Evolutionary conservation across 2,888 invertebrate species (phyloP).

Genomic region (Rhingia rostrata): DNA sequence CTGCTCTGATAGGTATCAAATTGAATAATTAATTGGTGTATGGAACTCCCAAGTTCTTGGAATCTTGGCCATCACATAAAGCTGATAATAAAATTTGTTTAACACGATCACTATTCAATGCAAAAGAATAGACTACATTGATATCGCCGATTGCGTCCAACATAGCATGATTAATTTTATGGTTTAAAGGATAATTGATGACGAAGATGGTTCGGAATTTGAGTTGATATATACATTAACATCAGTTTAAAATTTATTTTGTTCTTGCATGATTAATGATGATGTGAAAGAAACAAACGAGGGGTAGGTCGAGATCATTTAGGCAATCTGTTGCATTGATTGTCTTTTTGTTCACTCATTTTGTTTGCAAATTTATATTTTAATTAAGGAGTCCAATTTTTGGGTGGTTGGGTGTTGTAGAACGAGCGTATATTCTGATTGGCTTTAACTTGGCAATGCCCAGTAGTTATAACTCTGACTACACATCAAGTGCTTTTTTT

Average conservation of each 20-base stretch:
- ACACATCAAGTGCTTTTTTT: too few species aligned
- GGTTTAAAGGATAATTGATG: conserved; percentile 37
- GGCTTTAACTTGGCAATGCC: too few species aligned
- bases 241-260: conserved; percentile 39
- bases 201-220: conserved; percentile 14
- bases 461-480: too few species aligned
- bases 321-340: conserved; percentile 18
- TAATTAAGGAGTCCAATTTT: too few species aligned
- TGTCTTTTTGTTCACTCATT: neutral
- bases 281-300: conserved; percentile 15
- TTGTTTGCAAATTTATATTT: conserved; percentile 4
- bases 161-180: conserved; percentile 7
- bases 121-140: conserved; percentile 22
- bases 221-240: conserved; percentile 44
- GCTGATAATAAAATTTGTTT: conserved; percentile 11
- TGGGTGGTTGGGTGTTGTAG: too few species aligned
- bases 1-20: conserved; percentile 31
- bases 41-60: conserved; percentile 16
- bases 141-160: conserved; percentile 16
- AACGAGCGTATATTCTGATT: too few species aligned
- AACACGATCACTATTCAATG: conserved; percentile 6
- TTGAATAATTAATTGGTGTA: conserved; percentile 29
- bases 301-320: conserved; percentile 27
- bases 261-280: conserved; percentile 30
- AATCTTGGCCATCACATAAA: conserved; percentile 24